A percentile compares a stretch with the other conserved stretches of the same genome.
Evolutionary conservation across 2,797 vertebrate genomes (phyloP).

Genomic region (Tragelaphus oryx): DNA sequence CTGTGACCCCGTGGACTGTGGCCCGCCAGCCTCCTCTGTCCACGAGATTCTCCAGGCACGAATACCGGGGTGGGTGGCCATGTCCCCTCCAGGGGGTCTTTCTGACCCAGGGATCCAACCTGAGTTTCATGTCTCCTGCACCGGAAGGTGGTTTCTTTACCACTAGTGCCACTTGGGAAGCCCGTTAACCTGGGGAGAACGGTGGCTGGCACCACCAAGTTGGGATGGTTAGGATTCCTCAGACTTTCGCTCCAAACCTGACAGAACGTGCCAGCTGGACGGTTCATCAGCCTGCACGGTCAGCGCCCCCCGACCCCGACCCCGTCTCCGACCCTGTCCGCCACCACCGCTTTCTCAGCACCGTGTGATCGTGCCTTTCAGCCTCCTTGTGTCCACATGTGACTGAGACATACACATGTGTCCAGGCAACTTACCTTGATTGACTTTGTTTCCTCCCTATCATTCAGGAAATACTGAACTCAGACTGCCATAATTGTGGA

Average conservation of each 20-base stretch:
- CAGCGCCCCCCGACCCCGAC: background rate
- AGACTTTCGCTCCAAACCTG: background rate
- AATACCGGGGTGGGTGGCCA: background rate
- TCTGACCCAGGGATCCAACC: background rate
- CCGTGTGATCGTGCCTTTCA: accelerated
- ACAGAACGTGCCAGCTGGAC: accelerated
- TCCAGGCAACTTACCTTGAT: background rate
- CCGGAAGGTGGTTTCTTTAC: background rate
- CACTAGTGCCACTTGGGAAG: background rate
- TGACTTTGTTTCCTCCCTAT: background rate
- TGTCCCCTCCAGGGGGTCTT: background rate
- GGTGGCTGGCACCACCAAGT: accelerated
- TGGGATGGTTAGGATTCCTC: background rate
- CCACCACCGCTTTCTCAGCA: accelerated
- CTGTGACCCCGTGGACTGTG: background rate
- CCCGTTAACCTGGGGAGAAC: accelerated
- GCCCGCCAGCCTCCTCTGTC: background rate
- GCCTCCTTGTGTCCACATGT: accelerated
- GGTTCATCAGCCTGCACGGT: background rate
- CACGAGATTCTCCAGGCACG: background rate
- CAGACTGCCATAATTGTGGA: accelerated
- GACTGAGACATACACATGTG: accelerated
- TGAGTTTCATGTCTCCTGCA: background rate
- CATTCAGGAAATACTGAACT: background rate
- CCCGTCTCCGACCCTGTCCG: too few species aligned